Evolutionary conservation across 2,113 vertebrate genomes (phyloP).

Genomic region (Nannospalax galili): DNA sequence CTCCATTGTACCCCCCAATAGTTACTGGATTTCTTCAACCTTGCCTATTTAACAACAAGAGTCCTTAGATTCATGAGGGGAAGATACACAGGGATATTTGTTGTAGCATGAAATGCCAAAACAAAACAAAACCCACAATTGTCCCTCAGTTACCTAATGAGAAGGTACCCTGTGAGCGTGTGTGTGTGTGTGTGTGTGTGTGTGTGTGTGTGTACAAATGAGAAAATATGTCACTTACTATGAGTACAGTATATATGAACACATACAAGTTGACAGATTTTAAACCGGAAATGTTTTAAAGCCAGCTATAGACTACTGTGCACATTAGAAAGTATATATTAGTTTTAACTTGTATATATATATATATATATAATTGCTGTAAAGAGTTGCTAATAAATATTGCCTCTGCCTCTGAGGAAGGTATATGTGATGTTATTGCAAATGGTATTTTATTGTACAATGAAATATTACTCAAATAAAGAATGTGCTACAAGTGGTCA

Average conservation of each 20-base stretch:
- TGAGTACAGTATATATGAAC: neutral
- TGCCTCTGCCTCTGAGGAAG: neutral
- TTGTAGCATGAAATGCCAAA: neutral
- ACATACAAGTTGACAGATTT: neutral
- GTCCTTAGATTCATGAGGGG: neutral
- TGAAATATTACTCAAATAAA: neutral
- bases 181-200: neutral
- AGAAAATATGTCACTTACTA: neutral
- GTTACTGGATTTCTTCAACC: neutral
- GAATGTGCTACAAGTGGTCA: neutral
- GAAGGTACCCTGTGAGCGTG: neutral
- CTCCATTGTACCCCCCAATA: too few relatives aligned
- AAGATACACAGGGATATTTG: neutral
- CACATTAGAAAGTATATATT: neutral
- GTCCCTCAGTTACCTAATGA: neutral
- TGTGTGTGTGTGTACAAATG: too few relatives aligned
- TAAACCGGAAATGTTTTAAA: neutral
- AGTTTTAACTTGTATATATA: neutral
- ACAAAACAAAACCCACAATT: neutral
- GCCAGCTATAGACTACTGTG: neutral
- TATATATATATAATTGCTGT: too few relatives aligned
- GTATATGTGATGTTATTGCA: neutral
- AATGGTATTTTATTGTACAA: conserved; percentile 29
- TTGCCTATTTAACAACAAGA: too few relatives aligned
- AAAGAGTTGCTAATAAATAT: neutral